These are phyloP conservation scores for Oncorhynchus keta DNA, from an alignment of 2,113 vertebrate species.

Conservation along the genomic window DNA sequence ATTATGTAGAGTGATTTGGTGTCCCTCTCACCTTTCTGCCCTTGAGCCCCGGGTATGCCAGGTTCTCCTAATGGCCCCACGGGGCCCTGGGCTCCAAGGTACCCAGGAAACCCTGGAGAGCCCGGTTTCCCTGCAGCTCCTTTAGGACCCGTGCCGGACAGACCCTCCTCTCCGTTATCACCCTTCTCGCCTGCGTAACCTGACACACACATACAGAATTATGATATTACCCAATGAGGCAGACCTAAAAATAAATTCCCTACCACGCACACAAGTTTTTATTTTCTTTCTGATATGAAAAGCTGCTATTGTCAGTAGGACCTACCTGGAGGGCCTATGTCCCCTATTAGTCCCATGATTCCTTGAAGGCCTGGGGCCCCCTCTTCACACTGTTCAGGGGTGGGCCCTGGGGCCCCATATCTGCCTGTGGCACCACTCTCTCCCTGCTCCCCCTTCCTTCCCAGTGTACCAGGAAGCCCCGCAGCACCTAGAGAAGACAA, in stretches of 20 bases:
- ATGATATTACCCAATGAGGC: neutral
- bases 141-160: slow-evolving; percentile 43
- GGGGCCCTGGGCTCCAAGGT: slow-evolving; percentile 53
- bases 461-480: slow-evolving; percentile 45
- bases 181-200: slow-evolving; percentile 65
- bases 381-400: slow-evolving; percentile 15
- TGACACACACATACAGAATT: slow-evolving; percentile 15
- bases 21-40: slow-evolving; percentile 57
- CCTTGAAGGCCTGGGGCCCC: slow-evolving; percentile 51
- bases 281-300: too few species aligned
- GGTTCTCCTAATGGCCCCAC: slow-evolving; percentile 54
- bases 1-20: neutral
- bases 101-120: slow-evolving; percentile 53
- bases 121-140: slow-evolving; percentile 62
- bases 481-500: slow-evolving; percentile 28
- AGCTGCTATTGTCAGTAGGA: slow-evolving; percentile 3
- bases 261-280: too few species aligned
- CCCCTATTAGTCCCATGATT: slow-evolving; percentile 42
- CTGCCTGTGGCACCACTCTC: slow-evolving; percentile 39
- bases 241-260: too few species aligned
- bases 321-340: slow-evolving; percentile 47
- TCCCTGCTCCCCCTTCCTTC: slow-evolving; percentile 51
- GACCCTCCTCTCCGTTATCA: slow-evolving; percentile 38
- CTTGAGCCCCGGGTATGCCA: slow-evolving; percentile 42
- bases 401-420: slow-evolving; percentile 36